Conservation (phyloP, 2,113 vertebrate species). For the Etia nguti region DNA sequence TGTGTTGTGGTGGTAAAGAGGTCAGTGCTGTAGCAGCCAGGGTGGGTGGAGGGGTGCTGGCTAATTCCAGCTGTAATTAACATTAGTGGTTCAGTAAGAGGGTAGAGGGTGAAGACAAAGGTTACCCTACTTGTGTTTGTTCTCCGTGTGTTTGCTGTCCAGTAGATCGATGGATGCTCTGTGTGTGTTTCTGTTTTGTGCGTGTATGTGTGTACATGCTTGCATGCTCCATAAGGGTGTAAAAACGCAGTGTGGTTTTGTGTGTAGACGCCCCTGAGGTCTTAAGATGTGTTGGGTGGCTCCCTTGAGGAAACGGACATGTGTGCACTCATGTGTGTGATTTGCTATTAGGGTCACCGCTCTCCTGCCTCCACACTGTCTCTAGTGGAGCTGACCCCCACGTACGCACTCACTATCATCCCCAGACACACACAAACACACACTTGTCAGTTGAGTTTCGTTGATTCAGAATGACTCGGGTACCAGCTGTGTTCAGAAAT, state of each 20-base stretch:
- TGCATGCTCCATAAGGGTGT: not conserved
- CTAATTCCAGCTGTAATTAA: slow-evolving; percentile 72
- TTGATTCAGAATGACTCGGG: not conserved
- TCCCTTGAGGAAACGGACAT: slow-evolving; percentile 62
- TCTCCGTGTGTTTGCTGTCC: not conserved
- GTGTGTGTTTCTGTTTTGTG: not conserved
- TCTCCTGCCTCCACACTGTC: slow-evolving; percentile 32
- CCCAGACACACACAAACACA: slow-evolving; percentile 33
- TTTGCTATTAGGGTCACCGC: slow-evolving; percentile 70
- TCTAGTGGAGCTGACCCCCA: slow-evolving; percentile 30
- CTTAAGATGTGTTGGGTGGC: slow-evolving; percentile 48
- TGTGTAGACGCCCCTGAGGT: slow-evolving; percentile 12
- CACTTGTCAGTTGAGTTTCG: not conserved
- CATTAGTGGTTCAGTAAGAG: slow-evolving; percentile 66
- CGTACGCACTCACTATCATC: slow-evolving; percentile 21
- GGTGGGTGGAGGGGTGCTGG: slow-evolving; percentile 45
- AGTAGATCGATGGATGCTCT: not conserved
- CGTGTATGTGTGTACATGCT: not conserved
- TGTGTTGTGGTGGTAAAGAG: slow-evolving; percentile 55
- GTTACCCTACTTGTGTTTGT: slow-evolving; percentile 31
- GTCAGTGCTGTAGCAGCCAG: slow-evolving; percentile 48
- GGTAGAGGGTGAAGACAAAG: slow-evolving; percentile 51
- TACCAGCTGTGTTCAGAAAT: not conserved
- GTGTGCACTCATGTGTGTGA: slow-evolving; percentile 65
- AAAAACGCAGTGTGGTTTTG: slow-evolving; percentile 12